Base-by-base conservation (phyloP, 2,797 vertebrate species). In the Acanthopagrus latus region DNA sequence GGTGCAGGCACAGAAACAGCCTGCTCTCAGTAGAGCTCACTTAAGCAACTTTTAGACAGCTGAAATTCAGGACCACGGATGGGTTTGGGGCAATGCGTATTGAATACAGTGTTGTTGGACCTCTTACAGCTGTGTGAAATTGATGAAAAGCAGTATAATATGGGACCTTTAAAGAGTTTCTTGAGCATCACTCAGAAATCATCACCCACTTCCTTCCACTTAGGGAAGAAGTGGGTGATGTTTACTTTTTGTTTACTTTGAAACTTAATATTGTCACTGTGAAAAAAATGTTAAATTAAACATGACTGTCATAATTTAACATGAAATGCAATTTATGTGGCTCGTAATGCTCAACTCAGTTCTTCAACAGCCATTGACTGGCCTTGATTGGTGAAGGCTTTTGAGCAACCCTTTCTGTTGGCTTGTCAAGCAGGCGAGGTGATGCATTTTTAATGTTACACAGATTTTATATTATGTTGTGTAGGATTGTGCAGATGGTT, bases 401-500 rank as follows among this genome's bases (percentile, higher is more conserved):
- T 48, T 66, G 41, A 50, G 41, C 20, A 41, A 17, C 7, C 5
- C 56, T 54, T 52, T 3, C 41, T 57, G n/a, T 50, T n/a, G 7
- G 17, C 58, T 16, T 7, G 18, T 64, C 52, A 62, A 46, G 8
- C 0, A 1, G 25, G 23, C 1, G 27, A 63, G 27, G 18, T 60
- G 33, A 68, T 41, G 1, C 33, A 46, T 33, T 58, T 60, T 18
- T 57, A 5, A 60, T 60, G 38, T 46, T 10, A 27, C 23, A 56
- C 33, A 33, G n/a, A 71, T 72, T 52, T 77, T n/a, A 59, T 1
- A 0, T 3, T 71, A 44, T 38, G 25, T 38, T 65, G 59, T 17
- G 5, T 51, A 46, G 10, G 25, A 46, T 12, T 52, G 54, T 52
- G 33, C 58, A 76, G 69, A 48, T 77, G 70, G 50, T 64, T 57